Conservation (phyloP, 2,113 vertebrate genomes). For the Eptesicus fuscus region DNA sequence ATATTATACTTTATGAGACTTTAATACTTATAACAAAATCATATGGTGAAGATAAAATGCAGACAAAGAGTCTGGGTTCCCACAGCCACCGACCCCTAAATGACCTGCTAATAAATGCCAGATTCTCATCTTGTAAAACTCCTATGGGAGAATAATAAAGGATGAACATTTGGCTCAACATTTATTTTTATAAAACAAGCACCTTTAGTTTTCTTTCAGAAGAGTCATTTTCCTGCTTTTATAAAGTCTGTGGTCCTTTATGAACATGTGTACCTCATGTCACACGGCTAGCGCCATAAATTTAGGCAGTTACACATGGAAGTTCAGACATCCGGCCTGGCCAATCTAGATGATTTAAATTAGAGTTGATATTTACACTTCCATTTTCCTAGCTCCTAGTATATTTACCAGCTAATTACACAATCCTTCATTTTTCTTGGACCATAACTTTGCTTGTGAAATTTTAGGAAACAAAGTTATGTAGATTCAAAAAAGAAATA, state of each 20-base stretch:
- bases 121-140: conserved; percentile 73
- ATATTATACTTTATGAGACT: conserved; percentile 57
- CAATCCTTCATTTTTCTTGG: conserved; percentile 20
- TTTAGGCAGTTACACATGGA: neutral
- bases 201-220: conserved; percentile 65
- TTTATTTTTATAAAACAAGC: conserved; percentile 69
- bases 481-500: conserved; percentile 39
- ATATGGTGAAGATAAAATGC: conserved; percentile 75
- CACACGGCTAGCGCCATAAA: conserved; percentile 6
- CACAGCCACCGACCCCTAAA: conserved; percentile 66
- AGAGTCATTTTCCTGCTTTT: conserved; percentile 53
- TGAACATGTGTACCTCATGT: conserved; percentile 53
- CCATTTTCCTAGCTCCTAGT: neutral
- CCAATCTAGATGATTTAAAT: conserved; percentile 34
- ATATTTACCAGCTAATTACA: conserved; percentile 20
- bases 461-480: conserved; percentile 44
- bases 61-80: conserved; percentile 73
- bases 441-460: conserved; percentile 37
- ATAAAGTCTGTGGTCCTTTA: conserved; percentile 52
- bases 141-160: conserved; percentile 61
- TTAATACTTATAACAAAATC: conserved; percentile 65
- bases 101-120: conserved; percentile 78
- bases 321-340: conserved; percentile 8
- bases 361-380: conserved; percentile 32
- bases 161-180: conserved; percentile 67